Base-by-base conservation (phyloP, 2,888 invertebrate species). In the Stratiomys singularior region DNA sequence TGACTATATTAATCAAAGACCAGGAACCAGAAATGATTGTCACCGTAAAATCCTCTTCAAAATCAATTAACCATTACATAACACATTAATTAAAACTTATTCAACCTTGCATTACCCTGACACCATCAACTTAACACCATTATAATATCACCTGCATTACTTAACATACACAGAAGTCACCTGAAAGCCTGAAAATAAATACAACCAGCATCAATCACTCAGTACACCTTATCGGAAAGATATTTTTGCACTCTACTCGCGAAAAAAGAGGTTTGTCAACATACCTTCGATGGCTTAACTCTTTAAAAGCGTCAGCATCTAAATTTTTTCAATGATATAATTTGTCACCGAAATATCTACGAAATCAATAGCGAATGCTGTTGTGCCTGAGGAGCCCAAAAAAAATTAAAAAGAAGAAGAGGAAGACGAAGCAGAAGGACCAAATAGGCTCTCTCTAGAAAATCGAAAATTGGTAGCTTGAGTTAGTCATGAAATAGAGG, bases 41-140 rank as follows among this genome's bases (percentile, higher is more conserved):
- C 37, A 37, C 9, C 37, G 9, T 37, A 37, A 37, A 37, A 37
- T 37, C 37, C 37, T 52, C 52, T 18, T n/a, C 15, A 9, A 5
- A 52, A n/a, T 52, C 52, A 52, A 52, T 52, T 18, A 52, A 52
- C 52, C 52, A 52, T 52, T 13, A 37, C 37, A 37, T 9, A 37
- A 37, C 37, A 37, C 37, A 37, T 37, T 37, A 37, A 37, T 37
- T 37, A 37, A 52, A 52, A 52, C 3, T 4, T 15, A 52, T 52
- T 52, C 52, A 52, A 52, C 52, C 52, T 52, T 52, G 52, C 52
- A 52, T 52, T n/a, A 52, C 37, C 15, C 52, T 52, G 52, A 52
- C 37, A 37, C 37, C 37, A 9, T 9, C 37, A 37, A 37, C 37
- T 37, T 37, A 37, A 37, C 37, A 37, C 37, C 37, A 37, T 37